Conservation (phyloP, 2,888 invertebrate genomes). For the Polydrusus cervinus region DNA sequence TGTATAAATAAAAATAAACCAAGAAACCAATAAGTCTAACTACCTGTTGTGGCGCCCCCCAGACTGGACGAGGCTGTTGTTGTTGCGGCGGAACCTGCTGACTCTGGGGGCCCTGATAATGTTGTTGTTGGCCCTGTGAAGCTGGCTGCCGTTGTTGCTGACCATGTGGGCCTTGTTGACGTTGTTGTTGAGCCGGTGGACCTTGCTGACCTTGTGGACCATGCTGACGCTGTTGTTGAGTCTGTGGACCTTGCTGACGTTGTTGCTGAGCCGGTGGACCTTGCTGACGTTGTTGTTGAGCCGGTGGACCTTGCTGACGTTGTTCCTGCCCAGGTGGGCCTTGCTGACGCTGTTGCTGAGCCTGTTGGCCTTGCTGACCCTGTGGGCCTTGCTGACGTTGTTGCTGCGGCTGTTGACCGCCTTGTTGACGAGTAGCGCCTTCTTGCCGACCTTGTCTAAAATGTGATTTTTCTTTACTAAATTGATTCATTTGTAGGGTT, state of each 20-base stretch:
- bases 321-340: background rate
- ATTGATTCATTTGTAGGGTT: no score
- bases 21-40: no score
- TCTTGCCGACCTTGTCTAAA: background rate
- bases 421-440: background rate
- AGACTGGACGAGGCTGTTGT: no score
- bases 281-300: background rate
- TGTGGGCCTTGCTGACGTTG: constrained; percentile 25
- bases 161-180: background rate
- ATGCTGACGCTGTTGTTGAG: background rate
- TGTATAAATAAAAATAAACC: no score
- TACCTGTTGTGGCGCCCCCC: no score
- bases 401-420: background rate
- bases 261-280: background rate
- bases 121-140: background rate
- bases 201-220: background rate
- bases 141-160: background rate
- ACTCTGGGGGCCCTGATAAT: background rate
- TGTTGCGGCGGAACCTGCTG: background rate
- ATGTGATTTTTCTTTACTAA: background rate
- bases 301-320: background rate
- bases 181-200: background rate
- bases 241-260: background rate
- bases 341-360: constrained; percentile 23
- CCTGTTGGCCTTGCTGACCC: background rate